Evolutionary conservation across 2,888 invertebrate genomes (phyloP), one percentile per base, ranked within the genome.

Genomic region (Hypolimnas misippus): DNA sequence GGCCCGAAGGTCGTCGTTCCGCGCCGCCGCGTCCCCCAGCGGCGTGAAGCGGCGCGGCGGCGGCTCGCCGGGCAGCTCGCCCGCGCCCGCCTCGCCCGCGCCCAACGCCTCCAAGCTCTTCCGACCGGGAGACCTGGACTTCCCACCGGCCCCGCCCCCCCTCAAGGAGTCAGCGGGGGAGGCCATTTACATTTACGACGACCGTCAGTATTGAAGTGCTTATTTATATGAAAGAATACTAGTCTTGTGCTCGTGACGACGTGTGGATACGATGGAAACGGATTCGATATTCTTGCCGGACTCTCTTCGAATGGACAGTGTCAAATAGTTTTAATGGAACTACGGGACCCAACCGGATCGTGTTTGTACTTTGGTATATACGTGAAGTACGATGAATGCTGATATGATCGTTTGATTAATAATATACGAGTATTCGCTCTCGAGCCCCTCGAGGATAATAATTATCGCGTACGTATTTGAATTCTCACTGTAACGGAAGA

Each of bases 1-100:
- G 77, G 94, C 96, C 6, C 90, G 95, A 35, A 92, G 95, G 49
- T 95, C 95, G 0, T 94, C 95, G 19, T 94, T 95, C 85, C 93
- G 95, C 61, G 85, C 93, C 40, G 73, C 78, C 1, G 69, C 93
- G 35, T 79, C 83, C 7, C 82, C 88, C 16, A 78, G 87, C 72
- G 90, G 89, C 50, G 89, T 90, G 75, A 91, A 91, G 79, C 82
- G 91, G 19, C 89, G 92, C 73, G 89, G 89, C 65, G 89, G 88
- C 42, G 89, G 89, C 6, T 87, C 87, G 10, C 87, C 90, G 2
- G 83, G 84, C 65, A 78, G 84, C 51, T 87, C 89, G 4, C 89
- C 92, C 50, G 88, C 91, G 62, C 90, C 92, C 68, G 86, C 90
- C 3, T 90, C 90, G 1, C 92, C 92, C 54, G 90, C 92, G 4